A percentile compares a stretch with the other conserved stretches of the same genome.
phyloP scores from a whole-genome alignment of 2,113 vertebrate species.

The Phaetusa simplex region DNA sequence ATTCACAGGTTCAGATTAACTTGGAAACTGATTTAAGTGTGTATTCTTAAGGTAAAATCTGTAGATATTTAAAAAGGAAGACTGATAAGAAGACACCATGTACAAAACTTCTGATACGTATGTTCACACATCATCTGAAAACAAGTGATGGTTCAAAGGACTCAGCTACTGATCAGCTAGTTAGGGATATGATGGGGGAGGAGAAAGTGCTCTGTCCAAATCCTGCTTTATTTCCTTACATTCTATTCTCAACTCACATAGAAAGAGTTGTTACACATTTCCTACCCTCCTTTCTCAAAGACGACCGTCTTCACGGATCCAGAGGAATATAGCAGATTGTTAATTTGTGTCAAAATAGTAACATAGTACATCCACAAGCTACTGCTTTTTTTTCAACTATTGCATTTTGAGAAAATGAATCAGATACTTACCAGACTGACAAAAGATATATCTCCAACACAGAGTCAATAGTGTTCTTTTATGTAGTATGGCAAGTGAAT shows the following conservation, averaged over 20 bases:
- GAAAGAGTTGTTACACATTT: neutral
- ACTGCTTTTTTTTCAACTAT: neutral
- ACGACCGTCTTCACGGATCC: neutral
- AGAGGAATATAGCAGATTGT: neutral
- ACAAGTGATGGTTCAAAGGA: neutral
- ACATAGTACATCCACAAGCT: neutral
- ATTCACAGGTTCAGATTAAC: neutral
- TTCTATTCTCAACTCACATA: neutral
- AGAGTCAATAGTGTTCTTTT: neutral
- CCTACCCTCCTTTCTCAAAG: neutral
- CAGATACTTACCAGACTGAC: neutral
- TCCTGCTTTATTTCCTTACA: neutral
- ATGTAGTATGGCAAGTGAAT: neutral
- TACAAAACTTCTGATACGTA: neutral
- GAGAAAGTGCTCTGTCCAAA: neutral
- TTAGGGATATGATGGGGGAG: fast-evolving
- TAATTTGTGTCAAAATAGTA: neutral
- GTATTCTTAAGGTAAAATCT: neutral
- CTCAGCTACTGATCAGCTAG: neutral
- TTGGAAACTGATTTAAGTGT: neutral
- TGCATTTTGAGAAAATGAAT: neutral
- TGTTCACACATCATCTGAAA: neutral
- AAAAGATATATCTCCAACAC: neutral
- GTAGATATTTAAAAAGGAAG: neutral
- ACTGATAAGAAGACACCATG: neutral